Percentiles rank a stretch among this genome's conserved stretches.
These are phyloP conservation scores for Galeruca laticollis DNA, from an alignment of 2,888 invertebrate species.

Conservation along the genomic window DNA sequence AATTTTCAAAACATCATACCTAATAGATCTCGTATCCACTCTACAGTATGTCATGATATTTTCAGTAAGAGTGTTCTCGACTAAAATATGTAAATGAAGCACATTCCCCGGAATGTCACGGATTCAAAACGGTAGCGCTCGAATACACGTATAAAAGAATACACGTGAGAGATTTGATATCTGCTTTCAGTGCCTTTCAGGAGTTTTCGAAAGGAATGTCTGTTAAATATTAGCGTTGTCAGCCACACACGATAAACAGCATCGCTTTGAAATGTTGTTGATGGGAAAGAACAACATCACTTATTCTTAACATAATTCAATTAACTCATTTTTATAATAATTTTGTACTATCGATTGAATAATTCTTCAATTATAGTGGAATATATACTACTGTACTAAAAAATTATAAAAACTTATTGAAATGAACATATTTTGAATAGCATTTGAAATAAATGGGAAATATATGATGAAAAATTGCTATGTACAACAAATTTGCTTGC, in stretches of 20 bases:
- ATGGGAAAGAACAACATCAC: neutral
- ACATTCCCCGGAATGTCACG: slow-evolving; percentile 21
- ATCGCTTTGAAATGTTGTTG: neutral
- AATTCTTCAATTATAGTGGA: too few species aligned
- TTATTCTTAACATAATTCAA: neutral
- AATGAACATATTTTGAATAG: too few species aligned
- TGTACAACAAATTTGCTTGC: too few species aligned
- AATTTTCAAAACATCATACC: too few species aligned
- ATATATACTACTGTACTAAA: too few species aligned
- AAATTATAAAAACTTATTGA: too few species aligned
- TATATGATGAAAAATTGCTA: too few species aligned
- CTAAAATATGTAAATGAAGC: slow-evolving; percentile 19
- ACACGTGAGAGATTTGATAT: slow-evolving; percentile 16
- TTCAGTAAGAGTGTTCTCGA: neutral
- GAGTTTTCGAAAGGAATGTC: neutral
- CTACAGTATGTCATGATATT: too few species aligned
- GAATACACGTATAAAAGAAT: slow-evolving; percentile 11
- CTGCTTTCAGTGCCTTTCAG: slow-evolving; percentile 13
- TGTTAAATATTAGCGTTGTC: slow-evolving; percentile 8
- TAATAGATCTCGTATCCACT: too few species aligned
- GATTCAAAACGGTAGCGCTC: slow-evolving; percentile 22
- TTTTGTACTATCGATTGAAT: too few species aligned
- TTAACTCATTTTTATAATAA: too few species aligned
- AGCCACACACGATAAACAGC: neutral
- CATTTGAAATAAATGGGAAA: too few species aligned